phyloP scores from a whole-genome alignment of 2,888 invertebrate genomes.

The Drosophila suboccidentalis region DNA sequence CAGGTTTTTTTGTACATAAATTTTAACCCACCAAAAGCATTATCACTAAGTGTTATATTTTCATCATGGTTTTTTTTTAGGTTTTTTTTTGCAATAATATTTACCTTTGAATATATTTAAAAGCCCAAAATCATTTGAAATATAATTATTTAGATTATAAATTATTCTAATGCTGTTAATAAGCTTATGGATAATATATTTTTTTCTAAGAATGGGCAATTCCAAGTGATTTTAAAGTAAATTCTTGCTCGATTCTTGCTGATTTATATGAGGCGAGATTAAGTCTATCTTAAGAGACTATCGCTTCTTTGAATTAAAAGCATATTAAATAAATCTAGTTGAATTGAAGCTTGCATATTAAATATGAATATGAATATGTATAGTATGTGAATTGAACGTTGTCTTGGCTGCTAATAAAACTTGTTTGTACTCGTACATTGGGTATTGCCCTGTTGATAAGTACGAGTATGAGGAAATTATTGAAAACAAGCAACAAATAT shows the following conservation, averaged over 20 bases:
- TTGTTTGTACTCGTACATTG: slow-evolving; percentile 44
- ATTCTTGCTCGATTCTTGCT: neutral
- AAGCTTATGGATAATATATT: too few relatives aligned
- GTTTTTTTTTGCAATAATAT: too few relatives aligned
- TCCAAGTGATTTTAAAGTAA: neutral
- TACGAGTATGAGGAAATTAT: slow-evolving; percentile 11
- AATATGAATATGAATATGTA: neutral
- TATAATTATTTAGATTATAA: too few relatives aligned
- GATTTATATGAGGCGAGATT: neutral
- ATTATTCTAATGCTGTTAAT: too few relatives aligned
- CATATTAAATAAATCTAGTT: neutral
- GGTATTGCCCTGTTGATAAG: slow-evolving; percentile 46
- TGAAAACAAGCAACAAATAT: slow-evolving; percentile 27
- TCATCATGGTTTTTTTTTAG: too few relatives aligned
- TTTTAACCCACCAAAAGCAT: too few relatives aligned
- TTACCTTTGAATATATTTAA: too few relatives aligned
- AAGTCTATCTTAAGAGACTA: neutral
- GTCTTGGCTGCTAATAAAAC: slow-evolving; percentile 35
- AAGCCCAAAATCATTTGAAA: too few relatives aligned
- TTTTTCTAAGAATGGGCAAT: too few relatives aligned
- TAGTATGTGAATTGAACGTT: slow-evolving; percentile 18
- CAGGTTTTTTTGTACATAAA: too few relatives aligned
- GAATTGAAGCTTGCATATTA: slow-evolving; percentile 2
- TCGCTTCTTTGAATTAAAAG: slow-evolving; percentile 8
- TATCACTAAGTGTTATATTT: too few relatives aligned